Percentiles rank a stretch among this genome's conserved stretches.
phyloP scores from a whole-genome alignment of 2,888 invertebrate species.

The Germaria angustata region DNA sequence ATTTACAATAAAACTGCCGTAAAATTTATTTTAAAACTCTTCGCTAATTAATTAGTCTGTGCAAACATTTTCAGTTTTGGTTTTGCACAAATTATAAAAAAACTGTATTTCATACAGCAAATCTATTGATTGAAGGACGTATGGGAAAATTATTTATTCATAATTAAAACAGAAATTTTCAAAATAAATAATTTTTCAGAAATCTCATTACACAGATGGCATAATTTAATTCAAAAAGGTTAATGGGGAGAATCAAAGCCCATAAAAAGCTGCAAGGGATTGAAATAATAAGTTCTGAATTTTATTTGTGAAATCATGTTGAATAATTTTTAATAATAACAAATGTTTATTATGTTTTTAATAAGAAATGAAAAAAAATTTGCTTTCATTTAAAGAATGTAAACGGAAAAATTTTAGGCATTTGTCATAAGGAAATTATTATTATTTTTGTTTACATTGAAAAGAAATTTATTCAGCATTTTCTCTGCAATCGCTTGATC shows the following conservation, averaged over 20 bases:
- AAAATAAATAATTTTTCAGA: background rate
- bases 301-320: slow-evolving; percentile 24
- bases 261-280: background rate
- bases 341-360: slow-evolving; percentile 32
- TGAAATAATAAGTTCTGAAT: background rate
- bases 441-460: no score
- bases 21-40: no score
- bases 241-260: background rate
- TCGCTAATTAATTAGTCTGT: no score
- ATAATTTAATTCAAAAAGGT: background rate
- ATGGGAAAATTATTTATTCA: background rate
- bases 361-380: background rate
- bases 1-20: no score
- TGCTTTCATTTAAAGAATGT: background rate
- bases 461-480: no score
- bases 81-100: background rate
- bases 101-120: no score
- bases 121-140: background rate
- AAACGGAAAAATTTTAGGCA: background rate
- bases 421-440: no score
- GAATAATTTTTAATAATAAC: slow-evolving; percentile 20
- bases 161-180: background rate
- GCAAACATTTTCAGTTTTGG: no score
- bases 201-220: background rate
- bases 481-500: no score